A percentile compares a stretch with the other conserved stretches of the same genome.
phyloP scores from a whole-genome alignment of 2,888 invertebrate species.

The Meiosimyza platycephala region DNA sequence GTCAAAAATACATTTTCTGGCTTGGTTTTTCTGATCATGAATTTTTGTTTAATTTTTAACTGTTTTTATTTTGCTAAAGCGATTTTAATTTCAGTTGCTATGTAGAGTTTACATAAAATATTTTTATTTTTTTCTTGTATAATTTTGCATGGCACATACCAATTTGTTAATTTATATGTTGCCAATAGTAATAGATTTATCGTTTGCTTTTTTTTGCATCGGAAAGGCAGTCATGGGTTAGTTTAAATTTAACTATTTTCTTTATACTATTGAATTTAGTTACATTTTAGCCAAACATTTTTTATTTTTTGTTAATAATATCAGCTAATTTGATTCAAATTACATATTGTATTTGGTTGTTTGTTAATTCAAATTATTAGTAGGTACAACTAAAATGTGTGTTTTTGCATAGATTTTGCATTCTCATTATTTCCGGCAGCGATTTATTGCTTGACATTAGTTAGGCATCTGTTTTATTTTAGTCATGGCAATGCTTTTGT shows the following conservation, averaged over 20 bases:
- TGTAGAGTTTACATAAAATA: neutral
- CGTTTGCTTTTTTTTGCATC: conserved; percentile 32
- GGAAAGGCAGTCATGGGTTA: conserved; percentile 40
- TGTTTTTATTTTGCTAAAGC: conserved; percentile 7
- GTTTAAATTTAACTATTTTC: conserved; percentile 32
- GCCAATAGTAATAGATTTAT: conserved; percentile 30
- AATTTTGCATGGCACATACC: conserved; percentile 46
- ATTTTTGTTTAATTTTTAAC: neutral
- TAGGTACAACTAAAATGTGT: too few species aligned
- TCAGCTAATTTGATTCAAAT: too few species aligned
- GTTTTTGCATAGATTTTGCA: too few species aligned
- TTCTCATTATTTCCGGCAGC: too few species aligned
- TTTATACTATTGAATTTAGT: conserved; percentile 27
- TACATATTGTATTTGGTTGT: too few species aligned
- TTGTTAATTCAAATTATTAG: too few species aligned
- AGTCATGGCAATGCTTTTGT: too few species aligned
- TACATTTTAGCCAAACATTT: neutral
- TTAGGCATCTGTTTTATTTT: too few species aligned
- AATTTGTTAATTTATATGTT: conserved; percentile 37
- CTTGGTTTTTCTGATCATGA: neutral
- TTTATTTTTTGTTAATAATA: neutral
- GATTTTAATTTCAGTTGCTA: conserved; percentile 10
- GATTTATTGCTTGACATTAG: too few species aligned
- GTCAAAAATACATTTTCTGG: conserved; percentile 1
- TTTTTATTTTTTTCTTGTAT: conserved; percentile 38